Base-by-base conservation (phyloP, 2,888 invertebrate species). In the Vandiemenella viatica region DNA sequence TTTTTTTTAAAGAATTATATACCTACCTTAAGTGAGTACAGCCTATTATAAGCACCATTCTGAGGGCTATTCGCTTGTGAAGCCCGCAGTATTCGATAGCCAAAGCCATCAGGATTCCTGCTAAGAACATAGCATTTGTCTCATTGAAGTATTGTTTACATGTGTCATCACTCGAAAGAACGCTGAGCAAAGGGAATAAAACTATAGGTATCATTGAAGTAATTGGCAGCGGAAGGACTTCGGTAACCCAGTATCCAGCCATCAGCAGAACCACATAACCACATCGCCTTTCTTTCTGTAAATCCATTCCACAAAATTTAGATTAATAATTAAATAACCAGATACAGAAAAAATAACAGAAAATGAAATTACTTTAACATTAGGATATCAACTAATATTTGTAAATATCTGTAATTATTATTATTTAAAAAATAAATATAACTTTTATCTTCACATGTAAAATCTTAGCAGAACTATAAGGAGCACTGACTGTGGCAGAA, bases 51-150 rank as follows among this genome's bases (percentile, higher is more conserved):
- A 81, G 79, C 2, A 92, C 83, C 4, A 88, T 85, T 64, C 85
- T 76, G 49, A 93, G 65, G 0, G 92, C 91, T 1, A 92, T 80
- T 54, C 93, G 73, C 63, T 85, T 83, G 58, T 93, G 92, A 18
- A 93, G 69, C 63, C 87, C 88, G 57, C 88, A 88, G 63, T 86
- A 81, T 67, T 93, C 92, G 1, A 93, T 84, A 0, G 87, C 89
- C 1, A 90, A 81, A 0, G 92, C 93, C 50, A 92, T 85, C 65
- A 92, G 83, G 56, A 93, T 74, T 16, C 92, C 91, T 0, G 90
- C 92, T 67, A 32, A 32, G 2, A 32, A 2, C 32, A 32, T 3
- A 13, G 10, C 13, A 4, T 32, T 32, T 13, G 32, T 2, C 10
- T 32, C 32, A n/a, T 2, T 3, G 13, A 32, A 13, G 32, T 32